A percentile compares a stretch with the other conserved stretches of the same genome.
Conservation (phyloP, 2,797 vertebrate genomes). For the Rhinella marina region DNA sequence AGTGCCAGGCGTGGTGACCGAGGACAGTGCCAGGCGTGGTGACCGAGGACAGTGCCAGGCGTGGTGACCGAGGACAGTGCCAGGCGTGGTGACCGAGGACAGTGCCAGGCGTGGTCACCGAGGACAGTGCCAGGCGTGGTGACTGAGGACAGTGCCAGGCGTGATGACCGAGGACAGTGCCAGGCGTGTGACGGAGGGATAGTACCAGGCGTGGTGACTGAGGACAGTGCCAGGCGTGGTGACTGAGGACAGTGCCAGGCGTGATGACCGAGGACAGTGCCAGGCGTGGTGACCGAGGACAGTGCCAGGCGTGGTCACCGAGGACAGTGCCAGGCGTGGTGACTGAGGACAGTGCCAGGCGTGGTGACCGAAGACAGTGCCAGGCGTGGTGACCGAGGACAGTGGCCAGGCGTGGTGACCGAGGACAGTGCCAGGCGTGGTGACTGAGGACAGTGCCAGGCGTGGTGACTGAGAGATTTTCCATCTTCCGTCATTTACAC, state of each 20-base stretch:
- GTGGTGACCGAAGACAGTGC: neutral
- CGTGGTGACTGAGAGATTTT: neutral
- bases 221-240: neutral
- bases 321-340: neutral
- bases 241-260: neutral
- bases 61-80: neutral
- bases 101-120: neutral
- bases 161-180: neutral
- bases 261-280: too few species aligned
- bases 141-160: too few species aligned
- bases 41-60: too few species aligned
- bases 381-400: too few species aligned
- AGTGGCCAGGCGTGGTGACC: too few species aligned
- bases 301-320: neutral
- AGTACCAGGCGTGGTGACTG: too few species aligned
- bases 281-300: too few species aligned
- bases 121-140: neutral
- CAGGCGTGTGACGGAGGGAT: too few species aligned
- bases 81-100: too few species aligned
- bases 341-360: too few species aligned
- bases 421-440: neutral
- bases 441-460: neutral
- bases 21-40: neutral
- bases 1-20: neutral
- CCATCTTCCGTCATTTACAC: neutral